Evolutionary conservation across 2,888 invertebrate genomes (phyloP), one percentile per base, ranked within the genome.

Genomic region (Ceriagrion tenellum): DNA sequence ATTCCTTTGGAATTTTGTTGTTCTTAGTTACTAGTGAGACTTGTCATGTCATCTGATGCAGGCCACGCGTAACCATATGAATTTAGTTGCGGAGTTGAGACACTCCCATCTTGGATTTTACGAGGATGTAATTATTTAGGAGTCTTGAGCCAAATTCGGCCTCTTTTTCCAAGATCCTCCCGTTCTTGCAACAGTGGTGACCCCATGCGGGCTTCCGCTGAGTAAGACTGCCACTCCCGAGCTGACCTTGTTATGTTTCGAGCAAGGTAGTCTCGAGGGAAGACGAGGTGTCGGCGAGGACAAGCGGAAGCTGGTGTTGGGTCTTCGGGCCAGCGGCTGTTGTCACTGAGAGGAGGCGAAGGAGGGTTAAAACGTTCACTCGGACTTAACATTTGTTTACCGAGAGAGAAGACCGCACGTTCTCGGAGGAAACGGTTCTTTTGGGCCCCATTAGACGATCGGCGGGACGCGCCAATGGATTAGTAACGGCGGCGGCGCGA

Each of bases 161-260:
- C 93, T 93, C 69, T 93, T 93, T 93, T 47, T 47, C n/a, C 16
- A 93, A 35, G 69, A 10, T 47, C 23, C 63, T 35, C 69, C 69
- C 93, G 93, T 74, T 69, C 93, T 93, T 93, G 93, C 93, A 47
- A 23, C 69, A 47, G 93, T 74, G 93, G 69, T 40, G 69, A 93
- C 69, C 47, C 93, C 93, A 69, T 47, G 93, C 69, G 93, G 93
- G 93, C 93, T 93, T 93, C 93, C 93, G 93, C 69, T 40, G 63
- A 93, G 74, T n/a, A 35, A 23, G 10, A 56, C 90, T 90, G 90
- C 90, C 91, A 74, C 47, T 93, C 74, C 69, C 69, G 93, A 26
- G 47, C 47, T 93, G 93, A 93, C 93, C 93, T 93, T 93, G 47
- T 93, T 93, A 63, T 55, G 93, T 74, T 74, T 35, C 93, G 69